phyloP scores from a whole-genome alignment of 2,888 invertebrate genomes.

The Thymelicus lineola region DNA sequence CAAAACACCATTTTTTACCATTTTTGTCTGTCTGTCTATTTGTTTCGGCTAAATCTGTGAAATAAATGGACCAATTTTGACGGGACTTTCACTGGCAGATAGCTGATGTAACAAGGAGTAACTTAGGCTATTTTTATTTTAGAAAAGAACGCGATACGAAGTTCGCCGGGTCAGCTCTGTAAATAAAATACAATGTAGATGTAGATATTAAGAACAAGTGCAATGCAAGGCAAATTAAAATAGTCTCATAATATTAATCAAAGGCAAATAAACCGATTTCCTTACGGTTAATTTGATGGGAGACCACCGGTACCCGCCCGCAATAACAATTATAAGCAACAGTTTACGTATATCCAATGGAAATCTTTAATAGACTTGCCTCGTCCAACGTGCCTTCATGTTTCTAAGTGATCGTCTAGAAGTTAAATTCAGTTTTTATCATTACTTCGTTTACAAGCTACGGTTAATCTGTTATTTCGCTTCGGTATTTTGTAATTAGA shows the following conservation, averaged over 20 bases:
- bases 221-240: not conserved
- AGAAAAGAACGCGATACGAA: too few species aligned
- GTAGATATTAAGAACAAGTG: not conserved
- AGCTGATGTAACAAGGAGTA: too few species aligned
- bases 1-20: too few species aligned
- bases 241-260: conserved; percentile 5
- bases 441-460: not conserved
- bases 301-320: conserved; percentile 12
- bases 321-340: conserved; percentile 17
- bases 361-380: not conserved
- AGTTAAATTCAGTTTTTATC: not conserved
- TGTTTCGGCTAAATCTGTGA: too few species aligned
- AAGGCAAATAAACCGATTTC: conserved; percentile 4
- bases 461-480: not conserved
- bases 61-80: too few species aligned
- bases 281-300: not conserved
- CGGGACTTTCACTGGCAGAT: too few species aligned
- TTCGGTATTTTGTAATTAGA: not conserved
- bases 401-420: not conserved
- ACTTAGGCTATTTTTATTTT: too few species aligned
- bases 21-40: too few species aligned
- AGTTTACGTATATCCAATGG: conserved; percentile 14
- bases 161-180: too few species aligned
- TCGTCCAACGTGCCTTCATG: not conserved
- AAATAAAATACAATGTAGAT: too few species aligned